Percentiles rank a stretch among this genome's conserved stretches.
Conservation (phyloP, 1,140 invertebrate genomes). For the Trichonephila clavata region DNA sequence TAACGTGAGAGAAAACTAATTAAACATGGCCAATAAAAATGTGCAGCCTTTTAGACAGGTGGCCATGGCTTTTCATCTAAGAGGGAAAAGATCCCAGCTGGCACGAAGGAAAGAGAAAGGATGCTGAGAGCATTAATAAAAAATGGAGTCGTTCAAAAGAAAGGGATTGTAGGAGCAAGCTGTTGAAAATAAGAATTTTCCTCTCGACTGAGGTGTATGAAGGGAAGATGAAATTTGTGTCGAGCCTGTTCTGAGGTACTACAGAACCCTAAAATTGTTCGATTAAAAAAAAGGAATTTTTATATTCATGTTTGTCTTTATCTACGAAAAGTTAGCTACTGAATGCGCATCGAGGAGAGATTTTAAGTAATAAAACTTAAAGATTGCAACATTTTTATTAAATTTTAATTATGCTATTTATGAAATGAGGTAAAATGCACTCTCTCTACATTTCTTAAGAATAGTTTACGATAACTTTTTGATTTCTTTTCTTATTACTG, state of each 20-base stretch:
- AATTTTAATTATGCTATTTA: too few species aligned
- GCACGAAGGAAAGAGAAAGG: not conserved
- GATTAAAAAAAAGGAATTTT: not conserved
- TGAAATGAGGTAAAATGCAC: too few species aligned
- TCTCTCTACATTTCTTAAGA: too few species aligned
- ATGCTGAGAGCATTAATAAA: not conserved
- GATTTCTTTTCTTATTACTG: too few species aligned
- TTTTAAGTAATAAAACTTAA: too few species aligned
- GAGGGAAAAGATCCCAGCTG: not conserved
- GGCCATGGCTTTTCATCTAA: conserved; percentile 56
- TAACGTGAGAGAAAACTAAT: conserved; percentile 72
- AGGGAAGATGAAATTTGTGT: conserved; percentile 27
- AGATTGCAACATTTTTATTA: too few species aligned
- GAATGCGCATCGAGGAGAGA: not conserved
- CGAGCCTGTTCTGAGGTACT: not conserved
- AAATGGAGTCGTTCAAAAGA: not conserved
- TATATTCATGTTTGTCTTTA: not conserved
- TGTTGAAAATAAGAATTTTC: conserved; percentile 11
- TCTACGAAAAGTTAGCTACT: not conserved
- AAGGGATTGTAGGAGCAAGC: conserved; percentile 25
- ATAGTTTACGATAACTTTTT: too few species aligned
- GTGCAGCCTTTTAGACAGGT: conserved; percentile 54
- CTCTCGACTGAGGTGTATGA: conserved; percentile 3
- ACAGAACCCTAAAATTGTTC: conserved; percentile 7
- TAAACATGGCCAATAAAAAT: conserved; percentile 76